These are phyloP conservation scores for Bombus polaris DNA, from an alignment of 1,140 invertebrate genomes.

Conservation along the genomic window DNA sequence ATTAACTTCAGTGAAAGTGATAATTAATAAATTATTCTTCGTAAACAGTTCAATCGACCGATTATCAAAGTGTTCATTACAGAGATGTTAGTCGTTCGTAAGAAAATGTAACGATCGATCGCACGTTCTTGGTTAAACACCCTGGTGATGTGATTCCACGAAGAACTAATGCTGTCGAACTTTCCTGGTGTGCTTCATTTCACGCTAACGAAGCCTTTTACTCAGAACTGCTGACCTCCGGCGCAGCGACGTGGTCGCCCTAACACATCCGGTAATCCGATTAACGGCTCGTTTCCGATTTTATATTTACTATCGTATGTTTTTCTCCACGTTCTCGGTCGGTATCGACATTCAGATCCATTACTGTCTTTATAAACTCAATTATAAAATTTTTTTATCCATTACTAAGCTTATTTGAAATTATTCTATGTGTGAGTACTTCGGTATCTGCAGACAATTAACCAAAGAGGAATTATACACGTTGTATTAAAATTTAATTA, in stretches of 20 bases:
- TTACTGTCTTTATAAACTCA: not conserved
- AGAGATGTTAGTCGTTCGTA: not conserved
- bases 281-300: conserved; percentile 37
- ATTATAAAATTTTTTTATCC: not conserved
- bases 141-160: conserved; percentile 17
- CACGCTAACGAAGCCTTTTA: conserved; percentile 47
- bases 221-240: conserved; percentile 46
- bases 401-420: not conserved
- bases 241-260: conserved; percentile 23
- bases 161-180: conserved; percentile 44
- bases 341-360: not conserved
- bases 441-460: not conserved
- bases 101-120: conserved; percentile 29
- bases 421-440: not conserved
- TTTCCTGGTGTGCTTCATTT: conserved; percentile 44
- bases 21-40: not conserved
- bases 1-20: too few species aligned
- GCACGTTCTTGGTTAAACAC: not conserved
- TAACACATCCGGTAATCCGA: conserved; percentile 34
- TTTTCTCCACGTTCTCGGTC: not conserved
- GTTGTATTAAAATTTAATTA: too few species aligned
- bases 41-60: not conserved
- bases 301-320: conserved; percentile 11
- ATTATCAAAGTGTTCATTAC: not conserved
- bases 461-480: too few species aligned